Conservation (phyloP, 92 coral and sea anemone species). For the Hydrozoanthus gracilis region DNA sequence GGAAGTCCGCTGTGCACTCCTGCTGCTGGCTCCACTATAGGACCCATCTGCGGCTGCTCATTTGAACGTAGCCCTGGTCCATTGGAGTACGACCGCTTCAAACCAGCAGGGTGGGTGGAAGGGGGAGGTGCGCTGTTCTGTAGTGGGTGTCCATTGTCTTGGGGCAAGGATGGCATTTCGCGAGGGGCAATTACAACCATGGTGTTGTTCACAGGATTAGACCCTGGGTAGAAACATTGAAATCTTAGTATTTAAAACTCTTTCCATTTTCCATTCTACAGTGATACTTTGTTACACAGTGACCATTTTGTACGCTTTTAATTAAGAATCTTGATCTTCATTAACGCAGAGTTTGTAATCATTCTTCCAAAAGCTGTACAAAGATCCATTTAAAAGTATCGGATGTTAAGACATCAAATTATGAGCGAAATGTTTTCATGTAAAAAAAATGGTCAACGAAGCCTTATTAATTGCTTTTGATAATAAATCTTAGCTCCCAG, state of each 20-base stretch:
- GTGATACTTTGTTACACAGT: too few relatives aligned
- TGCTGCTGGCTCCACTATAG: not conserved
- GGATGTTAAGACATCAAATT: too few relatives aligned
- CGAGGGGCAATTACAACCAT: constrained; percentile 47
- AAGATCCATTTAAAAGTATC: too few relatives aligned
- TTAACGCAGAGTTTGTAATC: too few relatives aligned
- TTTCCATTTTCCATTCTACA: not conserved
- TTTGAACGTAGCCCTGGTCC: constrained; percentile 9
- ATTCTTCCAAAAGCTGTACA: too few relatives aligned
- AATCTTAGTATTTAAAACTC: not conserved
- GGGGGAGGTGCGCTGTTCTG: not conserved
- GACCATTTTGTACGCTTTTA: too few relatives aligned
- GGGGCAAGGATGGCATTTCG: constrained; percentile 7
- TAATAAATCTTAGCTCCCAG: too few relatives aligned
- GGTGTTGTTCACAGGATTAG: constrained; percentile 36
- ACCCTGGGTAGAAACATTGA: not conserved
- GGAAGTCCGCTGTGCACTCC: not conserved
- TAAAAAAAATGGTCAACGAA: too few relatives aligned
- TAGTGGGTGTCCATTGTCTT: constrained; percentile 17
- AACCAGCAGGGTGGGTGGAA: constrained; percentile 10
- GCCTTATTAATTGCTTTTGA: too few relatives aligned
- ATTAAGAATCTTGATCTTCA: too few relatives aligned
- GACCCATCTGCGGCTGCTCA: constrained; percentile 29
- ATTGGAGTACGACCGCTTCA: constrained; percentile 30
- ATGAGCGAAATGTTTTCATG: too few relatives aligned